Conservation (phyloP, 1,140 invertebrate species). For the Lanistes nyassanus region DNA sequence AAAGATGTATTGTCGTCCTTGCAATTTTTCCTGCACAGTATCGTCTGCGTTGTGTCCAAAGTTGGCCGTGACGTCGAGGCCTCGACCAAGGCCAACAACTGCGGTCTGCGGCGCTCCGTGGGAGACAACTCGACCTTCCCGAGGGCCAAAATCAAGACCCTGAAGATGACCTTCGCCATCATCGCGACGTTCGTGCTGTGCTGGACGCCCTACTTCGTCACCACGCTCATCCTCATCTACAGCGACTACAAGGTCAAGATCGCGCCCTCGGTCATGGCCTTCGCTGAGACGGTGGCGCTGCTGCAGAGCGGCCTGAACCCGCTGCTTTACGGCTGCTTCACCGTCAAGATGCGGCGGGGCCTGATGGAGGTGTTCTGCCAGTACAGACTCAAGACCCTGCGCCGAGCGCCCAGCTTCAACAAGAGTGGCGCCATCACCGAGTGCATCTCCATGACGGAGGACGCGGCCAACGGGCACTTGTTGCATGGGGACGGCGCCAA, state of each 20-base stretch:
- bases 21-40: constrained; percentile 10
- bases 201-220: constrained; percentile 69
- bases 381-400: constrained; percentile 14
- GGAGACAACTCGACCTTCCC: constrained; percentile 53
- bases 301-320: constrained; percentile 68
- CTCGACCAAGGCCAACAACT: constrained; percentile 7
- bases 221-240: constrained; percentile 65
- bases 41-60: constrained; percentile 32
- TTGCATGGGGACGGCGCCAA: constrained; percentile 9
- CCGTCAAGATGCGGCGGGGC: constrained; percentile 59
- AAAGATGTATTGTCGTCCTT: not conserved
- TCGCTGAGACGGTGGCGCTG: constrained; percentile 66
- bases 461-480: constrained; percentile 12
- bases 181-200: constrained; percentile 66
- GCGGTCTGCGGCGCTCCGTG: constrained; percentile 19
- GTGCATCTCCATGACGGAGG: constrained; percentile 30
- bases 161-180: constrained; percentile 68
- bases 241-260: constrained; percentile 64
- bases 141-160: constrained; percentile 68
- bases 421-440: constrained; percentile 24
- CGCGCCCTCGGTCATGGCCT: constrained; percentile 58
- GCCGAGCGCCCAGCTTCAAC: constrained; percentile 25
- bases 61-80: constrained; percentile 29
- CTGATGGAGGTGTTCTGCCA: constrained; percentile 54
- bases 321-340: constrained; percentile 67